A percentile compares a stretch with the other conserved stretches of the same genome.
Conservation (phyloP, 2,113 vertebrate genomes). For the Theristicus caerulescens region DNA sequence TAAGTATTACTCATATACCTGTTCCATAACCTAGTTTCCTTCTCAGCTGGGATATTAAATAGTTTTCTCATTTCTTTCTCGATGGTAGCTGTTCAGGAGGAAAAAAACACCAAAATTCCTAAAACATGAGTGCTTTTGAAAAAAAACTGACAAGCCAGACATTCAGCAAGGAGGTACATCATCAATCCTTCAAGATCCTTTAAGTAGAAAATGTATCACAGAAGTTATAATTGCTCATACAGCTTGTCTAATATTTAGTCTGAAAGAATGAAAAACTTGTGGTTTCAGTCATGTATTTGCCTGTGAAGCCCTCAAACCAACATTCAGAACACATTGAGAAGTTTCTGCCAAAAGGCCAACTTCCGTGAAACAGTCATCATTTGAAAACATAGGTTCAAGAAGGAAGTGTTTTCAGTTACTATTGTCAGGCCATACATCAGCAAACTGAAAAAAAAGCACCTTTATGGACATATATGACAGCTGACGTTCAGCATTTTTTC, state of each 20-base stretch:
- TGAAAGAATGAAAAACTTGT: background rate
- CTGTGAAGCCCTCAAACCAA: background rate
- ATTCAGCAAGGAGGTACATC: background rate
- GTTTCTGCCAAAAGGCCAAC: background rate
- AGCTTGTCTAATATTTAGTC: background rate
- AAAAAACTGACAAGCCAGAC: background rate
- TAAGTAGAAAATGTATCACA: background rate
- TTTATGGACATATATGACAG: background rate
- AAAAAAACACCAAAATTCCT: background rate
- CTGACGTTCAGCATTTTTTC: background rate
- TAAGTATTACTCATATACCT: slow-evolving; percentile 93
- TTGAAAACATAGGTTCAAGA: background rate
- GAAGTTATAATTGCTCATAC: background rate
- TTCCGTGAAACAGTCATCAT: background rate
- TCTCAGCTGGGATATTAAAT: slow-evolving; percentile 88
- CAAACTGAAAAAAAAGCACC: background rate
- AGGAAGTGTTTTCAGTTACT: background rate
- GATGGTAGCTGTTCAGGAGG: slow-evolving; percentile 80
- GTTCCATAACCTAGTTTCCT: slow-evolving; percentile 94
- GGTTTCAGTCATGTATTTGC: background rate
- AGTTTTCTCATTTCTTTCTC: slow-evolving; percentile 93
- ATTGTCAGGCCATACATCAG: background rate
- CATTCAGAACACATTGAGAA: background rate
- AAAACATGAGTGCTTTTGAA: background rate
- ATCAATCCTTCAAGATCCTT: background rate